These are phyloP conservation scores for Drosophila tristis DNA, from an alignment of 1,140 invertebrate species.

Conservation along the genomic window DNA sequence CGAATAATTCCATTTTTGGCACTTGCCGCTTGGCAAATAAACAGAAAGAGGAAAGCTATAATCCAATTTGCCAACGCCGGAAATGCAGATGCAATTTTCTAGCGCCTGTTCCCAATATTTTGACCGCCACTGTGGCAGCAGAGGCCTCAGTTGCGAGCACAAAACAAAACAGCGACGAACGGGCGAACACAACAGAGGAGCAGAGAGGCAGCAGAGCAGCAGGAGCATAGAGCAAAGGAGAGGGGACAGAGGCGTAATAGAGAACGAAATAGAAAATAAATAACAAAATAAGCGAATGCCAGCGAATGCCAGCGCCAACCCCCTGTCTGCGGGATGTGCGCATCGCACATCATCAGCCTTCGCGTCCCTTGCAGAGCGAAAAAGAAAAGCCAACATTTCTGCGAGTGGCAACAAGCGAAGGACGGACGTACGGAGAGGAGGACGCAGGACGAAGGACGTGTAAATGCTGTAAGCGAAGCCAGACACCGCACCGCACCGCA, in stretches of 20 bases:
- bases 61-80: constrained; percentile 37
- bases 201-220: neutral
- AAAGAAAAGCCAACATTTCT: constrained; percentile 64
- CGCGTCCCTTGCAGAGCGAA: constrained; percentile 43
- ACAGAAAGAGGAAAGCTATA: constrained; percentile 16
- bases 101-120: constrained; percentile 20
- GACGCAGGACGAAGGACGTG: constrained; percentile 15
- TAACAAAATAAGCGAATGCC: constrained; percentile 56
- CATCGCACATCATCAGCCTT: constrained; percentile 2
- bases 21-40: constrained; percentile 38
- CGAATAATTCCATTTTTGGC: constrained; percentile 31
- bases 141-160: constrained; percentile 19
- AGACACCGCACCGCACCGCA: constrained; percentile 64
- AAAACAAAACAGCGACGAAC: constrained; percentile 41
- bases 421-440: too few species aligned
- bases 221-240: constrained; percentile 33
- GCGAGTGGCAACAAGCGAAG: constrained; percentile 57
- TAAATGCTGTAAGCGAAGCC: constrained; percentile 67
- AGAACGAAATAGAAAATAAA: constrained; percentile 77
- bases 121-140: constrained; percentile 39
- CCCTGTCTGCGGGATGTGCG: constrained; percentile 35
- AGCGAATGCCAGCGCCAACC: constrained; percentile 64
- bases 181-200: constrained; percentile 60
- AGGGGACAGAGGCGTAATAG: constrained; percentile 57
- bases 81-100: constrained; percentile 58